These are phyloP conservation scores for Peromyscus attwateri DNA, from an alignment of 2,797 vertebrate genomes.

Conservation along the genomic window DNA sequence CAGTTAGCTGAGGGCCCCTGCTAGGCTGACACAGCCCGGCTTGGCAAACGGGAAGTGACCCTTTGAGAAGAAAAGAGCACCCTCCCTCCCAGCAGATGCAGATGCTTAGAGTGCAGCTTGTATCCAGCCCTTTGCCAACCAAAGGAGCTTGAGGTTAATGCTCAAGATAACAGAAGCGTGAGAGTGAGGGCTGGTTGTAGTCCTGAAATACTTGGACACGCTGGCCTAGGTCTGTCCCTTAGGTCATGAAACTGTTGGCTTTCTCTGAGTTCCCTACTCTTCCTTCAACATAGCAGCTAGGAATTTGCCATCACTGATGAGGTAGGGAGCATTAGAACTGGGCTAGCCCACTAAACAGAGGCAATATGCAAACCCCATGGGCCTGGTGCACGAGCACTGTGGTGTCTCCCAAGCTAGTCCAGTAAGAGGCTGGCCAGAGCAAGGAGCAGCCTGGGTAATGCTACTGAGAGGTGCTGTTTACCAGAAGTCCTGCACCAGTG, in stretches of 20 bases:
- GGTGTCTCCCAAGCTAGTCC: neutral
- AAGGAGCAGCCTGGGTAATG: slow-evolving; percentile 18
- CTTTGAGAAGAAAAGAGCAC: neutral
- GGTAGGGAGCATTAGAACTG: neutral
- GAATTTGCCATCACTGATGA: slow-evolving; percentile 28
- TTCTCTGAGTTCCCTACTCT: slow-evolving; percentile 21
- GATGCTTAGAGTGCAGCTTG: neutral
- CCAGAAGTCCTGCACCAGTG: slow-evolving; percentile 60
- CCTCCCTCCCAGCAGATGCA: neutral
- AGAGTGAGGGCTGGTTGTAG: neutral
- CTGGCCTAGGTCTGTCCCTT: neutral
- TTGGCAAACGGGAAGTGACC: neutral
- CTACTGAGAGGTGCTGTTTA: neutral
- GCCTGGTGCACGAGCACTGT: neutral
- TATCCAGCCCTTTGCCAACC: neutral
- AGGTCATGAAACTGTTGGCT: slow-evolving; percentile 33
- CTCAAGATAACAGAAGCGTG: neutral
- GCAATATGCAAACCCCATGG: neutral
- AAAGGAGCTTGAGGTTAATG: neutral
- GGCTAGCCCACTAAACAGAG: neutral
- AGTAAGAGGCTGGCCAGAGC: neutral
- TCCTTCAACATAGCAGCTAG: neutral
- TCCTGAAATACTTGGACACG: neutral
- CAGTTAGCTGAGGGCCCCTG: neutral
- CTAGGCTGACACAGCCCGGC: neutral